Evolutionary conservation across 2,797 vertebrate genomes (phyloP), one percentile per base, ranked within the genome.

Genomic region (Phylloscopus collybita): DNA sequence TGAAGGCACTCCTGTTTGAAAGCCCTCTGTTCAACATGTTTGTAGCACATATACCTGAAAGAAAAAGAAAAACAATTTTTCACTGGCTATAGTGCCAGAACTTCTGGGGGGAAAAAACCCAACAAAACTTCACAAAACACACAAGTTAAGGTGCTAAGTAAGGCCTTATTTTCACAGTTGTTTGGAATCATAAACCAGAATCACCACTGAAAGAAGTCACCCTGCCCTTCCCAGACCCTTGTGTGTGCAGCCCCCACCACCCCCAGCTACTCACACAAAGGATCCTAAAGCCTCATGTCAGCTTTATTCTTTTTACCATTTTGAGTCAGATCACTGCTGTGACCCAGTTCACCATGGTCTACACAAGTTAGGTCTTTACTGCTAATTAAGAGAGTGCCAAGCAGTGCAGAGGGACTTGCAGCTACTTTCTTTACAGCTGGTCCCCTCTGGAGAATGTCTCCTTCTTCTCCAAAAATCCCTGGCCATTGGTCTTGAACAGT

Each of bases 51-150:
- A 40, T 1, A 81, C 21, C 25, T 74, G 40, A 38, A 67, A 30
- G 51, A 90, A 74, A 34, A 75, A 44, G 16, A 44, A 59, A 59
- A 50, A 8, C 16, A 66, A 65, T 29, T 75, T 94, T 83, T 74
- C 54, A 75, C 25, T 61, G 19, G 5, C 25, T 40, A 23, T 26
- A 44, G 17, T 30, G 62, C 21, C 50, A 84, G 80, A 81, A 72
- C 3, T 61, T 80, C 26, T 45, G 6, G 5, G 8, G 27, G 2
- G 0, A 69, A 76, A 75, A 16, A 4, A 0, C 0, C 1, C 6
- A 36, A 42, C 2, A 22, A 42, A 38, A 34, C 20, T 86, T 72
- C n/a, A 88, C 3, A 6, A 80, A 88, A 73, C 61, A 61, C 38
- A 44, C 29, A 73, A 44, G 30, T 13, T 65, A 89, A 67, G 49